phyloP scores from a whole-genome alignment of 1,140 invertebrate species.

The Zaprionus davidi region DNA sequence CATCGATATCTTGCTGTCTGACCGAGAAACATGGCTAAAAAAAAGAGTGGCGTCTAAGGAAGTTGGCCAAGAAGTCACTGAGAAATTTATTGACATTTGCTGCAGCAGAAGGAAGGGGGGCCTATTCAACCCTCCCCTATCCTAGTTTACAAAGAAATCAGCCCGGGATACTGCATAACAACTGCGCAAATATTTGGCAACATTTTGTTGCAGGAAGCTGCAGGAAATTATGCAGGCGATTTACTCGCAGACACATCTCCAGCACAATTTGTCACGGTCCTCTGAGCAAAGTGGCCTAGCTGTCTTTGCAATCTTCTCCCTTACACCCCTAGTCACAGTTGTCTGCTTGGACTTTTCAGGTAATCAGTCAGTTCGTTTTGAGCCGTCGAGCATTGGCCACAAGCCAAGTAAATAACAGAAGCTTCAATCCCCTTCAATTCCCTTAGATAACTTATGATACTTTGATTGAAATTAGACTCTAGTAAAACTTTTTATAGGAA shows the following conservation, averaged over 20 bases:
- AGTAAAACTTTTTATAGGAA: not conserved
- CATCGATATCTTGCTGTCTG: slow-evolving; percentile 54
- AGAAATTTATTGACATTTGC: slow-evolving; percentile 25
- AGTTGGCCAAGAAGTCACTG: not conserved
- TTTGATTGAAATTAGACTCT: not conserved
- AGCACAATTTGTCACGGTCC: slow-evolving; percentile 62
- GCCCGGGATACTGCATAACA: slow-evolving; percentile 44
- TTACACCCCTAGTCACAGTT: too few relatives aligned
- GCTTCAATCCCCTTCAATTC: not conserved
- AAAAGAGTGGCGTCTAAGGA: slow-evolving; percentile 20
- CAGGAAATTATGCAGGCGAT: slow-evolving; percentile 73
- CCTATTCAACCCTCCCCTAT: not conserved
- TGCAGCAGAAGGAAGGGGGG: too few relatives aligned
- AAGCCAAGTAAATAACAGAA: not conserved
- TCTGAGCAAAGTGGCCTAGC: not conserved
- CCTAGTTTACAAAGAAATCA: slow-evolving; percentile 15
- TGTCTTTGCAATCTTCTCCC: not conserved
- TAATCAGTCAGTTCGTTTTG: slow-evolving; percentile 30
- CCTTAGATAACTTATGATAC: not conserved
- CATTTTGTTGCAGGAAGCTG: slow-evolving; percentile 38
- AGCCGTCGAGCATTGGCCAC: slow-evolving; percentile 6
- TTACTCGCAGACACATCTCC: slow-evolving; percentile 52
- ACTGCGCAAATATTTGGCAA: slow-evolving; percentile 67
- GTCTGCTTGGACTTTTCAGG: slow-evolving; percentile 11
- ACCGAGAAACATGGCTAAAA: not conserved